A percentile compares a stretch with the other conserved stretches of the same genome.
These are phyloP conservation scores for Griposia aprilina DNA, from an alignment of 2,888 invertebrate genomes.

Conservation along the genomic window DNA sequence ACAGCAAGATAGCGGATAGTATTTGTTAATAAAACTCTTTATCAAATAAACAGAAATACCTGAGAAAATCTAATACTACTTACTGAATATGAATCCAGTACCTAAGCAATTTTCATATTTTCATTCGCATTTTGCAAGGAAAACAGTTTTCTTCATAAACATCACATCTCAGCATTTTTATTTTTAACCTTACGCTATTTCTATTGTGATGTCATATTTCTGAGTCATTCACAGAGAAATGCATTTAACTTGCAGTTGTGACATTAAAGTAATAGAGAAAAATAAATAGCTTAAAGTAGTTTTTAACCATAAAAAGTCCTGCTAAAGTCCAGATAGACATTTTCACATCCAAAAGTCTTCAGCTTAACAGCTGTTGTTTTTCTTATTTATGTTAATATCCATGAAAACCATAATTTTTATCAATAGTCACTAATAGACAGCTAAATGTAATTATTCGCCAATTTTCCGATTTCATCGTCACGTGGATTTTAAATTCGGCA, in stretches of 20 bases:
- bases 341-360: background rate
- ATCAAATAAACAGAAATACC: background rate
- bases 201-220: constrained; percentile 41
- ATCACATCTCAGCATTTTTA: constrained; percentile 29
- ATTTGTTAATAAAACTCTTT: background rate
- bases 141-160: constrained; percentile 33
- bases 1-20: background rate
- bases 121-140: constrained; percentile 31
- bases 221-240: constrained; percentile 17
- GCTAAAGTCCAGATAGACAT: background rate
- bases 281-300: background rate
- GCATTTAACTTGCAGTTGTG: constrained; percentile 36
- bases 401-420: background rate
- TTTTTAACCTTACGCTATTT: constrained; percentile 28
- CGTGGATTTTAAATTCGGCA: no score
- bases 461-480: no score
- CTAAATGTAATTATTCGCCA: no score
- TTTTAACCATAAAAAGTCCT: background rate
- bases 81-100: constrained; percentile 24
- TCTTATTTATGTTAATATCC: background rate
- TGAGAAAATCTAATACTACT: constrained; percentile 28
- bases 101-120: constrained; percentile 55
- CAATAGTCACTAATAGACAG: no score
- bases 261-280: constrained; percentile 11
- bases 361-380: background rate